Percentiles rank a stretch among this genome's conserved stretches.
Evolutionary conservation across 2,888 invertebrate genomes (phyloP).

Genomic region (Hoplodrina blanda): DNA sequence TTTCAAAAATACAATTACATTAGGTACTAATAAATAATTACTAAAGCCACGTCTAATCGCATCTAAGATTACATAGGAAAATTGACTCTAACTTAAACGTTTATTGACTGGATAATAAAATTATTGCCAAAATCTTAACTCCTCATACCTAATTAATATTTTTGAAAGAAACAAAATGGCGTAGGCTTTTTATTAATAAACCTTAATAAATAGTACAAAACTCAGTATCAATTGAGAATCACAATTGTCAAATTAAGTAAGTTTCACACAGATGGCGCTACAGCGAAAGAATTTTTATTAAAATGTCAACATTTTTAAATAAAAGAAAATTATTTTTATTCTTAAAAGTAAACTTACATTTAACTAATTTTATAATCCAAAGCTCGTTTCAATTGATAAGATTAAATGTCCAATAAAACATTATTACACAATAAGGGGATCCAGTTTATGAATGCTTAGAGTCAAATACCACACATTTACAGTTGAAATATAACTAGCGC

Average conservation of each 20-base stretch:
- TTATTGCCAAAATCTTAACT: not conserved
- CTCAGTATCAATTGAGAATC: no score
- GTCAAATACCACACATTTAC: constrained; percentile 30
- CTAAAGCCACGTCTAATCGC: constrained; percentile 48
- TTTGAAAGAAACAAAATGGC: not conserved
- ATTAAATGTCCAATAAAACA: not conserved
- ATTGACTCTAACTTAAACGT: constrained; percentile 27
- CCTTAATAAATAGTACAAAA: no score
- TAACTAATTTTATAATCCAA: not conserved
- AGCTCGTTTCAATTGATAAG: not conserved
- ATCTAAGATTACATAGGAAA: constrained; percentile 31
- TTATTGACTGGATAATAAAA: not conserved
- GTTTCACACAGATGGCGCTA: no score
- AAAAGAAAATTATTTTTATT: no score
- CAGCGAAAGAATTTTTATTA: no score
- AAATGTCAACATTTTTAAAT: no score
- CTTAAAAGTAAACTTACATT: no score
- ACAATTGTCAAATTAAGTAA: no score
- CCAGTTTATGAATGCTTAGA: constrained; percentile 18
- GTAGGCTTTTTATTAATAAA: not conserved
- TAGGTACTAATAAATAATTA: constrained; percentile 44
- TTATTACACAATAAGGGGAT: not conserved
- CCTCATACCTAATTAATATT: not conserved
- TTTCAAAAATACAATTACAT: constrained; percentile 46
- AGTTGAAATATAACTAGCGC: not conserved